These are phyloP conservation scores for Caenorhabditis sp. DNA, from an alignment of 2,888 invertebrate genomes.

Conservation along the genomic window DNA sequence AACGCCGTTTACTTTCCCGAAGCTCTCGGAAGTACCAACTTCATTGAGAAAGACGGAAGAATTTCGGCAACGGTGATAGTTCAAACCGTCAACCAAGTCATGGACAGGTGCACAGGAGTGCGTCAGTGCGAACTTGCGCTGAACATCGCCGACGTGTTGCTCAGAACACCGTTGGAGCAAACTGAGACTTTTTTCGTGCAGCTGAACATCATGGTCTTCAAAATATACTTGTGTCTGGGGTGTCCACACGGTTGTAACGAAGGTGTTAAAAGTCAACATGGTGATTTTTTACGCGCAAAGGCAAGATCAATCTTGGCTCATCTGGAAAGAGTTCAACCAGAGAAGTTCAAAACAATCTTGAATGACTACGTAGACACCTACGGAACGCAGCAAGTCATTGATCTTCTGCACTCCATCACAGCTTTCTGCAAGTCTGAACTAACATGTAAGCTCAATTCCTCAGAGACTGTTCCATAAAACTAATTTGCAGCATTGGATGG, in stretches of 20 bases:
- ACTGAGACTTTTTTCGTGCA: conserved; percentile 84
- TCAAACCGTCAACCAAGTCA: conserved; percentile 85
- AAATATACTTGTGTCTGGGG: conserved; percentile 91
- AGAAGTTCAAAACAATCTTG: conserved; percentile 87
- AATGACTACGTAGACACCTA: conserved; percentile 88
- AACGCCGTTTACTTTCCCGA: conserved; percentile 63
- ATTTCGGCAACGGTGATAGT: conserved; percentile 92
- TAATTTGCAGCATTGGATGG: conserved; percentile 40
- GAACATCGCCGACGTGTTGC: conserved; percentile 92
- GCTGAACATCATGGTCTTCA: conserved; percentile 74
- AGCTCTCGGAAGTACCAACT: conserved; percentile 87
- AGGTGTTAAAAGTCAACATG: conserved; percentile 90
- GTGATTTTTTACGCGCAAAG: conserved; percentile 90
- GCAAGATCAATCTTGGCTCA: conserved; percentile 72
- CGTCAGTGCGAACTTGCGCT: conserved; percentile 94
- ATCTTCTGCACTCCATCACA: conserved; percentile 95
- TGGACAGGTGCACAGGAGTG: conserved; percentile 91
- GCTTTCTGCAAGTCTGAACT: conserved; percentile 89
- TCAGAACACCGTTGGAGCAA: conserved; percentile 89
- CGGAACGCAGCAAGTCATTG: conserved; percentile 89
- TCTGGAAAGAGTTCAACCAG: conserved; percentile 69
- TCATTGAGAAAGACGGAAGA: conserved; percentile 96
- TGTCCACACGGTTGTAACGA: conserved; percentile 96
- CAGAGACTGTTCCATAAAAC: not conserved
- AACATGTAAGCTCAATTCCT: conserved; percentile 29